Percentiles rank a stretch among this genome's conserved stretches.
Evolutionary conservation across 2,888 invertebrate species (phyloP).

Genomic region (Phengaris alcon): DNA sequence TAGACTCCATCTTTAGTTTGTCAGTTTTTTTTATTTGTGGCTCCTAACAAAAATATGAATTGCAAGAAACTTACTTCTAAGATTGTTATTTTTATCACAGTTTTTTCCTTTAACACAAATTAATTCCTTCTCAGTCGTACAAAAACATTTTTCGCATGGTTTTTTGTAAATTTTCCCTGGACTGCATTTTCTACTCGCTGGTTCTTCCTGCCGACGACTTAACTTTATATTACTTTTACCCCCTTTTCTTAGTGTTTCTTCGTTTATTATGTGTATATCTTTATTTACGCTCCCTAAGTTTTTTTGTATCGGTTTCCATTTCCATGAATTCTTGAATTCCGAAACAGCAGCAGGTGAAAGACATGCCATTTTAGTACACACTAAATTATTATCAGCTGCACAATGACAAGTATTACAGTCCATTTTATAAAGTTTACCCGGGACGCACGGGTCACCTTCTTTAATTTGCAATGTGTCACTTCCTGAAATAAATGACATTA

Average conservation of each 20-base stretch:
- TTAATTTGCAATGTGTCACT: constrained; percentile 48
- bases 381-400: constrained; percentile 41
- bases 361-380: constrained; percentile 68
- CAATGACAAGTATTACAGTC: constrained; percentile 64
- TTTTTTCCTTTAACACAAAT: constrained; percentile 40
- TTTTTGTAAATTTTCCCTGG: constrained; percentile 54
- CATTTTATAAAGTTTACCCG: constrained; percentile 51
- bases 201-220: constrained; percentile 10
- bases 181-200: constrained; percentile 40
- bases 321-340: constrained; percentile 1
- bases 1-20: no score
- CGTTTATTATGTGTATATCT: constrained; percentile 1
- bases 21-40: no score
- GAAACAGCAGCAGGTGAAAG: constrained; percentile 30
- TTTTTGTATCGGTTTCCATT: background rate
- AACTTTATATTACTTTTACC: constrained; percentile 15
- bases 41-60: no score
- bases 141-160: constrained; percentile 53
- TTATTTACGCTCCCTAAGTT: background rate
- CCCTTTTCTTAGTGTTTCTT: constrained; percentile 10
- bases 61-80: background rate
- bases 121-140: constrained; percentile 41
- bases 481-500: constrained; percentile 39
- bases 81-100: constrained; percentile 37
- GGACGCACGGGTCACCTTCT: constrained; percentile 50